phyloP scores from a whole-genome alignment of 2,113 vertebrate genomes.

The Myrmecobius fasciatus region DNA sequence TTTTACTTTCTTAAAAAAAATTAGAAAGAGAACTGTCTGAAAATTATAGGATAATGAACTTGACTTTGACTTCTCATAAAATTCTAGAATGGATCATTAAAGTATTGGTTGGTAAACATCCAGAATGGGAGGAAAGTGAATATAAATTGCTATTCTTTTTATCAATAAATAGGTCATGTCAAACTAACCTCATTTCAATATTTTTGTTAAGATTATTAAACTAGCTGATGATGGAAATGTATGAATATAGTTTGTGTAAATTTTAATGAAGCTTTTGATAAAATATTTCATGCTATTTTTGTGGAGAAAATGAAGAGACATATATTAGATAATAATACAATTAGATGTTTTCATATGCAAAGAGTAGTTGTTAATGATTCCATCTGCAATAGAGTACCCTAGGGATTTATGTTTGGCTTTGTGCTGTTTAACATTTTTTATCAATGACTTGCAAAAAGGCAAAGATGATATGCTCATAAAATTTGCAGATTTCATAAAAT shows the following conservation, averaged over 20 bases:
- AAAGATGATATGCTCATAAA: not conserved
- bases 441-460: not conserved
- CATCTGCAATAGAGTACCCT: not conserved
- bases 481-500: not conserved
- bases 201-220: not conserved
- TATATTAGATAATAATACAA: not conserved
- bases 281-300: not conserved
- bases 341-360: not conserved
- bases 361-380: not conserved
- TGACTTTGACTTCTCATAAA: not conserved
- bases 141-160: not conserved
- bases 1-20: not conserved
- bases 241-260: not conserved
- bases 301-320: not conserved
- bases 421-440: not conserved
- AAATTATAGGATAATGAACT: not conserved
- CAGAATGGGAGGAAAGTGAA: not conserved
- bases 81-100: not conserved
- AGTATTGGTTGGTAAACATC: not conserved
- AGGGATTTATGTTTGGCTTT: not conserved
- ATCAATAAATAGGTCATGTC: not conserved
- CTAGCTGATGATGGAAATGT: not conserved
- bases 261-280: not conserved
- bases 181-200: not conserved
- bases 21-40: not conserved